Evolutionary conservation across 2,888 invertebrate genomes (phyloP), one percentile per base, ranked within the genome.

Genomic region (Quadriops clusia): DNA sequence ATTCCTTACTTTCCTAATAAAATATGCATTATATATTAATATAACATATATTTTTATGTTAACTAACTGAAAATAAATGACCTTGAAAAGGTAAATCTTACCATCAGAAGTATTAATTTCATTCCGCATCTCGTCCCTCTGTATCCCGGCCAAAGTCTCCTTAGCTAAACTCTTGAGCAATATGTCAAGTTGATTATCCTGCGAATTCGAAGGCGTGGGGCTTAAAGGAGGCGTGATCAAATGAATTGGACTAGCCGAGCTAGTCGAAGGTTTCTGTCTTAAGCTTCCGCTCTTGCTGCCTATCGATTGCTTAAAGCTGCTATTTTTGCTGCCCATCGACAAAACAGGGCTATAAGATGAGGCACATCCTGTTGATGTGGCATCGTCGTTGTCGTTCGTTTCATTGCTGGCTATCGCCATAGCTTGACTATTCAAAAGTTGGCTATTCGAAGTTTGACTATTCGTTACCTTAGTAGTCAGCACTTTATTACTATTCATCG

Each of bases 91-190:
- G 25, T 28, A 25, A 14, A 36, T 42, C 40, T 40, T 42, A 58
- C 58, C 56, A 40, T 61, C 61, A 13, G 51, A 43, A 46, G 60
- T 70, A 61, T 65, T 66, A 45, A 56, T 68, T 65, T 48, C 68
- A 56, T 60, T 76, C 64, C 49, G 67, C 51, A 54, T 68, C 61
- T 61, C 60, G 28, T 56, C 58, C 22, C 53, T 46, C 27, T 71
- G 65, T 41, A 68, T 60, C 38, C 67, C 65, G 48, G 59, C 61
- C 45, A 68, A 58, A 44, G 72, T 68, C 56, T 78, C 80, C 61
- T 80, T 80, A 33, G 77, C 75, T 46, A 80, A 64, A 47, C 77
- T 79, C 58, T 82, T 83, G 39, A 86, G 70, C 33, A 86, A 66
- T 43, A 76, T 77, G 60, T 86, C 85, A 44, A 86, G 59, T 53